Evolutionary conservation across 2,888 invertebrate species (phyloP).

Genomic region (Bellardia bayeri): DNA sequence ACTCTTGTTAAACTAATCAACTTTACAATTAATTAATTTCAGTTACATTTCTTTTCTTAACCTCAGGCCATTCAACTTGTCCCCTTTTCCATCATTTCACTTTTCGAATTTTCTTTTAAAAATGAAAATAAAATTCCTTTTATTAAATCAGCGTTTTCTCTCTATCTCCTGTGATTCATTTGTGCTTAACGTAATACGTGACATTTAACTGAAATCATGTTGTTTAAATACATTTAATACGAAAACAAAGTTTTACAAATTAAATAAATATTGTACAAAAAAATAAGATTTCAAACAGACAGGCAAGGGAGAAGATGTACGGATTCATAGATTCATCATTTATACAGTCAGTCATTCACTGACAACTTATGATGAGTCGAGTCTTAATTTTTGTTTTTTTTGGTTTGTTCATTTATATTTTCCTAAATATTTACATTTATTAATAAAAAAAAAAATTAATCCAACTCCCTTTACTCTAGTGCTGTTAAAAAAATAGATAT

Average conservation of each 20-base stretch:
- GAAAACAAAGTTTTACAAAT: constrained; percentile 27
- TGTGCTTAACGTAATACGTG: constrained; percentile 63
- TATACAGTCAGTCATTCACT: not conserved
- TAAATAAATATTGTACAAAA: constrained; percentile 12
- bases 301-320: constrained; percentile 4
- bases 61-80: constrained; percentile 33
- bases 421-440: constrained; percentile 69
- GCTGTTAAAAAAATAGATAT: constrained; percentile 3
- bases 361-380: constrained; percentile 34
- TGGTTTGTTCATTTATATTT: not conserved
- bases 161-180: not conserved
- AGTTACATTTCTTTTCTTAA: not conserved
- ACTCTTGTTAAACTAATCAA: constrained; percentile 15
- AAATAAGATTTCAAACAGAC: not conserved
- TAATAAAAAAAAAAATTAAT: constrained; percentile 68
- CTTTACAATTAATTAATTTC: constrained; percentile 21
- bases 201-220: constrained; percentile 69
- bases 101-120: not conserved
- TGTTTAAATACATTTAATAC: constrained; percentile 63
- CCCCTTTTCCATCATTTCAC: not conserved
- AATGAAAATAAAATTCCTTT: constrained; percentile 29
- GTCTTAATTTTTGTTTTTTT: not conserved
- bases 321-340: not conserved
- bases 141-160: constrained; percentile 13
- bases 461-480: not conserved